Evolutionary conservation across 1,140 invertebrate genomes (phyloP).

Genomic region (Anagrus nilaparvatae): DNA sequence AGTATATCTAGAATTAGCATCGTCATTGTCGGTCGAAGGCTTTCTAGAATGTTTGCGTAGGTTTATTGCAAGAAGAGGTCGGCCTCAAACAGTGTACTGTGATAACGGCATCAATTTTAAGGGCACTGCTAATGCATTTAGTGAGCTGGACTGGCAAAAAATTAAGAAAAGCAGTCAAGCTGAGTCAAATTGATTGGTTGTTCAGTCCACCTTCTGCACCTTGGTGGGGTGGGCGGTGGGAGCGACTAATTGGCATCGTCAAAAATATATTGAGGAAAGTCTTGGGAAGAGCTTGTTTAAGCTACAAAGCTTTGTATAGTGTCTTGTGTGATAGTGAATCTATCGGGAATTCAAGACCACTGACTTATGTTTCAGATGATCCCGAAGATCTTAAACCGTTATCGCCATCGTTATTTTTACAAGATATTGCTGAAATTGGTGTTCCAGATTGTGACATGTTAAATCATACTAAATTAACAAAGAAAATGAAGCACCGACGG

Average conservation of each 20-base stretch:
- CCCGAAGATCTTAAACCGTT: conserved; percentile 17
- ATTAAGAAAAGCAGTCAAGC: conserved; percentile 13
- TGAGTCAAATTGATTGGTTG: conserved; percentile 26
- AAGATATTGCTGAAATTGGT: conserved; percentile 12
- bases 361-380: too few species aligned
- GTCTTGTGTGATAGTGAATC: conserved; percentile 26
- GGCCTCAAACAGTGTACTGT: conserved; percentile 25
- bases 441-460: conserved; percentile 17
- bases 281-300: conserved; percentile 21
- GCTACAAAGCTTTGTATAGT: conserved; percentile 24
- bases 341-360: conserved; percentile 26
- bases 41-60: conserved; percentile 17
- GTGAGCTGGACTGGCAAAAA: conserved; percentile 20
- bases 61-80: conserved; percentile 21
- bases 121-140: conserved; percentile 19
- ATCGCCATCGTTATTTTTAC: conserved; percentile 20
- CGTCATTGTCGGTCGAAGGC: conserved; percentile 18
- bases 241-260: conserved; percentile 26
- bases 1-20: conserved; percentile 24
- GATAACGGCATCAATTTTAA: conserved; percentile 32
- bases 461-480: conserved; percentile 4
- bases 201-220: conserved; percentile 33
- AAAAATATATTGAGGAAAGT: conserved; percentile 21
- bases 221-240: conserved; percentile 33
- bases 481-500: conserved; percentile 7